Conservation (phyloP, 2,888 invertebrate genomes). For the Xestobium rufovillosum region DNA sequence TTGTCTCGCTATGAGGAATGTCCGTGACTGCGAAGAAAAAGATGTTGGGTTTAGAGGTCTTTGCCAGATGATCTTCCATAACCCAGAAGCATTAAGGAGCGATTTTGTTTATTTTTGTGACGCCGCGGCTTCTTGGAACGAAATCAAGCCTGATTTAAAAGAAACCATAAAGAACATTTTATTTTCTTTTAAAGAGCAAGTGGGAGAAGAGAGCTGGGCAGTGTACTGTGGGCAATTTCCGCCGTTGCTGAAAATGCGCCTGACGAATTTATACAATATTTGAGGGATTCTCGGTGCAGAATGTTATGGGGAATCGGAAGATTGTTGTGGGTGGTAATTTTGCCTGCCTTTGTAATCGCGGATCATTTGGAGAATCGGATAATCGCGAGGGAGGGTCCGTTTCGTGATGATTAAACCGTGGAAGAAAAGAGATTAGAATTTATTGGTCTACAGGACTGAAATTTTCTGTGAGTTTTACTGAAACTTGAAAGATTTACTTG, state of each 20-base stretch:
- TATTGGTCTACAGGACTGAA: too few relatives aligned
- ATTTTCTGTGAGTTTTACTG: too few relatives aligned
- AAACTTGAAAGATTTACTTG: too few relatives aligned
- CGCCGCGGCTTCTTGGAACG: constrained; percentile 91
- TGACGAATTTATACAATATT: constrained; percentile 67
- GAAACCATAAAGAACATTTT: constrained; percentile 91
- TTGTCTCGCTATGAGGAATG: constrained; percentile 93
- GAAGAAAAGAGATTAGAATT: too few relatives aligned
- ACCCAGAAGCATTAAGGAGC: constrained; percentile 89
- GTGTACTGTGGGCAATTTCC: constrained; percentile 95
- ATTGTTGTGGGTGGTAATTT: constrained; percentile 18
- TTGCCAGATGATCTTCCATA: constrained; percentile 95
- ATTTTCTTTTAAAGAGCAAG: constrained; percentile 91
- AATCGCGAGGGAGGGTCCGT: constrained; percentile 37
- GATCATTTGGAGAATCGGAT: too few relatives aligned
- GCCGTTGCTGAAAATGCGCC: constrained; percentile 79
- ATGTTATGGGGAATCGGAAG: constrained; percentile 3
- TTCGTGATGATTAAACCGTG: too few relatives aligned
- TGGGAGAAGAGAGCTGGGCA: constrained; percentile 94
- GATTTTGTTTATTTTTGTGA: constrained; percentile 99
- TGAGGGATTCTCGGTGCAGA: constrained; percentile 25
- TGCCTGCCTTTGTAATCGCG: constrained; percentile 14
- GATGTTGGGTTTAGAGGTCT: constrained; percentile 98
- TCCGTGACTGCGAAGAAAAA: constrained; percentile 98
- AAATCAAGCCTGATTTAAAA: constrained; percentile 83